Percentiles rank a stretch among this genome's conserved stretches.
Evolutionary conservation across 2,888 invertebrate species (phyloP).

Genomic region (Sceliomorpha sp.): DNA sequence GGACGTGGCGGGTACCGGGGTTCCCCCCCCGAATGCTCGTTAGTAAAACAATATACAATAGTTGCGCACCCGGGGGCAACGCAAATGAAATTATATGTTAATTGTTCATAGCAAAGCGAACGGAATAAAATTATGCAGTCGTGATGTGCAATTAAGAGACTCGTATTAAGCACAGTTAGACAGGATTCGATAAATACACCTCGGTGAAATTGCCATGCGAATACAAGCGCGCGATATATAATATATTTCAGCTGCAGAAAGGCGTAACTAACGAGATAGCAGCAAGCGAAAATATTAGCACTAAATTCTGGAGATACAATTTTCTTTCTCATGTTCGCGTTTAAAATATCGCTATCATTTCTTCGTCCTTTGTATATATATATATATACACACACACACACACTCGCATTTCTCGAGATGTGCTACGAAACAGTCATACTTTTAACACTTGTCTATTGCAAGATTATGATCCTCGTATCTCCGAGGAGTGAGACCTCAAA

Average conservation of each 20-base stretch:
- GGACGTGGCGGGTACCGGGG: too few relatives aligned
- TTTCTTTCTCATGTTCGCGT: slow-evolving; percentile 46
- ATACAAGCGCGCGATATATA: slow-evolving; percentile 54
- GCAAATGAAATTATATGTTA: slow-evolving; percentile 43
- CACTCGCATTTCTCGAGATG: slow-evolving; percentile 19
- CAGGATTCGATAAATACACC: slow-evolving; percentile 42
- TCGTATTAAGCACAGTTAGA: slow-evolving; percentile 38
- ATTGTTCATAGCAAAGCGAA: slow-evolving; percentile 43
- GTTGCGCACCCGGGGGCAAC: slow-evolving; percentile 13
- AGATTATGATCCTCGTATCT: slow-evolving; percentile 12
- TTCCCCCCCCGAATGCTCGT: not conserved
- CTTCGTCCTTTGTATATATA: slow-evolving; percentile 24
- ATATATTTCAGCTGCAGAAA: slow-evolving; percentile 59
- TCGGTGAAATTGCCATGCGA: slow-evolving; percentile 34
- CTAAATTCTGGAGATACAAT: slow-evolving; percentile 55
- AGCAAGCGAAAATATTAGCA: slow-evolving; percentile 55
- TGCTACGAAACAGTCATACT: slow-evolving; percentile 16
- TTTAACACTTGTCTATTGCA: slow-evolving; percentile 31
- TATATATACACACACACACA: too few relatives aligned
- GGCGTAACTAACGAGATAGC: slow-evolving; percentile 48
- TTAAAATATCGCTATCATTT: slow-evolving; percentile 49
- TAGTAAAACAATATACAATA: slow-evolving; percentile 27
- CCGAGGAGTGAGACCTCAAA: too few relatives aligned
- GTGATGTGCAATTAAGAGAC: slow-evolving; percentile 45
- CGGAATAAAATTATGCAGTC: slow-evolving; percentile 40